Evolutionary conservation across 2,888 invertebrate species (phyloP).

Genomic region (Aspidiotus destructor): DNA sequence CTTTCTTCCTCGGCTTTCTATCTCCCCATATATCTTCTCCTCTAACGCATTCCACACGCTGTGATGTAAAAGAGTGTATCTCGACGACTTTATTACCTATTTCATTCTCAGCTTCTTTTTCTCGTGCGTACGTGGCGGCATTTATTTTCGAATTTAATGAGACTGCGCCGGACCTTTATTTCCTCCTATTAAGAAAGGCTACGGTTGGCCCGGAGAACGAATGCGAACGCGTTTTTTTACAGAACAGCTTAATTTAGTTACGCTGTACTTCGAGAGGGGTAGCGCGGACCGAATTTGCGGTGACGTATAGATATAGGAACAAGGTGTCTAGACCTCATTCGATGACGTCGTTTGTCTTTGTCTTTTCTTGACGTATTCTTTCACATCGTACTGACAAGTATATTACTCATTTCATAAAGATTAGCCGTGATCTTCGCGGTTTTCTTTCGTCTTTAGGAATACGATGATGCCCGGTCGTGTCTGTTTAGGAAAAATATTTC

Average conservation of each 20-base stretch:
- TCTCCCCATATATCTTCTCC: neutral
- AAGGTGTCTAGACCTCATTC: constrained; percentile 33
- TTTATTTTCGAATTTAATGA: constrained; percentile 33
- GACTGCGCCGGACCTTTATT: constrained; percentile 15
- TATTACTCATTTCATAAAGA: constrained; percentile 28
- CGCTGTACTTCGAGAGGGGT: neutral
- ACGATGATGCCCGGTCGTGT: neutral
- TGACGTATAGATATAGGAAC: constrained; percentile 20
- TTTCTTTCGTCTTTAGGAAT: neutral
- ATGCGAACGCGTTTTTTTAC: neutral
- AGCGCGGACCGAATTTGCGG: constrained; percentile 9
- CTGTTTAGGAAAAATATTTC: constrained; percentile 18
- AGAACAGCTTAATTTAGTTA: constrained; percentile 28
- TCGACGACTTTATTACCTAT: constrained; percentile 25
- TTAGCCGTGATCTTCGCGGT: constrained; percentile 1
- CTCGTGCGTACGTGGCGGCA: constrained; percentile 19
- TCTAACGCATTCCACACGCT: constrained; percentile 5
- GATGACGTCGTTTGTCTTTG: constrained; percentile 33
- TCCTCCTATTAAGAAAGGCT: constrained; percentile 26
- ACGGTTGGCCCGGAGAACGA: neutral
- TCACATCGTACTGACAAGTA: constrained; percentile 31
- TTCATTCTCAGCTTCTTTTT: neutral
- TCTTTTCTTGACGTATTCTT: constrained; percentile 32
- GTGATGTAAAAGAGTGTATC: constrained; percentile 9
- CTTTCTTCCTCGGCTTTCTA: neutral